phyloP scores from a whole-genome alignment of 1,140 invertebrate genomes.

The Rhynchophorus ferrugineus region DNA sequence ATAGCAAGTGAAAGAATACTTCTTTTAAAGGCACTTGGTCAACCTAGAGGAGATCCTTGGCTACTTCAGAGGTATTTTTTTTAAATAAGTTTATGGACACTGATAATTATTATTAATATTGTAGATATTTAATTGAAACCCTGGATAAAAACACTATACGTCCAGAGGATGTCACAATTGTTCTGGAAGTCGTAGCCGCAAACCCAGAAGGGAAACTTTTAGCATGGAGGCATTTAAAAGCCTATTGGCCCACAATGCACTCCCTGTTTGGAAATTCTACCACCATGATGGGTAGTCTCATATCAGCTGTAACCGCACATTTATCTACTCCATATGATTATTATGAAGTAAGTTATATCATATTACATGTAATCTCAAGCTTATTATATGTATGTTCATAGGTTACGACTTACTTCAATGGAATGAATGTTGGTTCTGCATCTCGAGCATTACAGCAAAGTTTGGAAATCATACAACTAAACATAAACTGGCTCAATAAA shows the following conservation, averaged over 20 bases:
- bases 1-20: slow-evolving; percentile 60
- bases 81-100: background rate
- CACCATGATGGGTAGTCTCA: slow-evolving; percentile 60
- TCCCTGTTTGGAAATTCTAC: slow-evolving; percentile 59
- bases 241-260: slow-evolving; percentile 62
- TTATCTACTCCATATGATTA: slow-evolving; percentile 66
- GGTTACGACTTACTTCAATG: slow-evolving; percentile 62
- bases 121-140: slow-evolving; percentile 51
- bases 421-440: slow-evolving; percentile 60
- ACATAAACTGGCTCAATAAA: slow-evolving; percentile 66
- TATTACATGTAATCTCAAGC: background rate
- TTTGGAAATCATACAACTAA: slow-evolving; percentile 67
- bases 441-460: slow-evolving; percentile 61
- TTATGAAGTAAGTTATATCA: slow-evolving; percentile 54
- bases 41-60: slow-evolving; percentile 59
- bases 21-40: slow-evolving; percentile 61
- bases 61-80: slow-evolving; percentile 49
- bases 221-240: slow-evolving; percentile 70
- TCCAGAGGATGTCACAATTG: slow-evolving; percentile 60
- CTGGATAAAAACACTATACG: slow-evolving; percentile 58
- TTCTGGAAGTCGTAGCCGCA: slow-evolving; percentile 59
- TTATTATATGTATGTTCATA: slow-evolving; percentile 39
- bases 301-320: slow-evolving; percentile 59
- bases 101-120: slow-evolving; percentile 13
- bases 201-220: slow-evolving; percentile 63